Evolutionary conservation across 2,797 vertebrate genomes (phyloP).

Genomic region (Anisognathus igniventris): DNA sequence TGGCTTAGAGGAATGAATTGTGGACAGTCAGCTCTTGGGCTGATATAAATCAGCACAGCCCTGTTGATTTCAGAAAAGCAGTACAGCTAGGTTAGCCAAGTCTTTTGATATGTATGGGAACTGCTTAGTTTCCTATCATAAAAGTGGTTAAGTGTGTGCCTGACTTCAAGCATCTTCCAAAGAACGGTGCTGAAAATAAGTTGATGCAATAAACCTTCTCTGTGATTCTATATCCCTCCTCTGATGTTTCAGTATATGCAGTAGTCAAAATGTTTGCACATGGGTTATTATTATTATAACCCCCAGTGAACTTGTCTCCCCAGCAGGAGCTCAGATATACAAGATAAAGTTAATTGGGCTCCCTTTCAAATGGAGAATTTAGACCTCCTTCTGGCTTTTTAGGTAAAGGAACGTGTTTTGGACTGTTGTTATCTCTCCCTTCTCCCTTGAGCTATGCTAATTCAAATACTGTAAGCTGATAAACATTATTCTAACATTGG

Average conservation of each 20-base stretch:
- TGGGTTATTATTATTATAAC: slow-evolving; percentile 32
- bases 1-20: neutral
- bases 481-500: slow-evolving; percentile 57
- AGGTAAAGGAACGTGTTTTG: slow-evolving; percentile 56
- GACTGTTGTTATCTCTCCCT: slow-evolving; percentile 55
- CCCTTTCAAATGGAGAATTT: slow-evolving; percentile 44
- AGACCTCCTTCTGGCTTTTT: slow-evolving; percentile 48
- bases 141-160: neutral
- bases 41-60: neutral
- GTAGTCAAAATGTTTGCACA: slow-evolving; percentile 27
- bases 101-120: neutral
- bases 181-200: neutral
- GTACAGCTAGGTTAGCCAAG: neutral
- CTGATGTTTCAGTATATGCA: neutral
- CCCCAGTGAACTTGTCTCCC: slow-evolving; percentile 42
- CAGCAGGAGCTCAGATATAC: slow-evolving; percentile 53
- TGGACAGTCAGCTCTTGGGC: neutral
- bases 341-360: slow-evolving; percentile 60
- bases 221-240: neutral
- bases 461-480: slow-evolving; percentile 54
- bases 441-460: slow-evolving; percentile 66
- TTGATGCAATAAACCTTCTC: neutral
- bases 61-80: neutral
- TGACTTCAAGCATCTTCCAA: neutral
- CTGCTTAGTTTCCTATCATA: neutral